Evolutionary conservation across 2,797 vertebrate species (phyloP).

Genomic region (Melanotaenia trifasciata): DNA sequence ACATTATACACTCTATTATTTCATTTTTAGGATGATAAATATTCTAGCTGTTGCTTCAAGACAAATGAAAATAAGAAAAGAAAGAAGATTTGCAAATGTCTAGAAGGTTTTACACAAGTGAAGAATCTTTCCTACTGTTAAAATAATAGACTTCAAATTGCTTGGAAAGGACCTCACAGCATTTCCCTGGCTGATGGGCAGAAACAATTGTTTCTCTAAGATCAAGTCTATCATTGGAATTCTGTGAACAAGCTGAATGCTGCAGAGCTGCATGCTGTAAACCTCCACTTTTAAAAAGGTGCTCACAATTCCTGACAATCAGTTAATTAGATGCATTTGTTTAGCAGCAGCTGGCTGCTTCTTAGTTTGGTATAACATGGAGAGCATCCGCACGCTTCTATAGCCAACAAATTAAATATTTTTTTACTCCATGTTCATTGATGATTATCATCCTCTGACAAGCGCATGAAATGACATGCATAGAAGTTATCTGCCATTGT

Average conservation of each 20-base stretch:
- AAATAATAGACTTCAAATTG: background rate
- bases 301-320: background rate
- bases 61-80: too few species aligned
- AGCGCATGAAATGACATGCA: background rate
- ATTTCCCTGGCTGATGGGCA: background rate
- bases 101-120: background rate
- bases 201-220: too few species aligned
- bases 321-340: too few species aligned
- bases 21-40: too few species aligned
- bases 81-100: background rate
- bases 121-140: background rate
- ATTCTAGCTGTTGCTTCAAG: too few species aligned
- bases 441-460: constrained; percentile 2
- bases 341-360: too few species aligned
- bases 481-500: constrained; percentile 3
- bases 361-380: too few species aligned
- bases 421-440: background rate
- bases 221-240: background rate
- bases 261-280: background rate
- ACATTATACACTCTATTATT: too few species aligned
- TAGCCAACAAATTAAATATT: background rate
- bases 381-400: too few species aligned
- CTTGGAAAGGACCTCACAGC: background rate
- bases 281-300: background rate
- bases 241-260: background rate